Conservation (phyloP, 2,113 vertebrate species). For the Mesoclemmys tuberculata region DNA sequence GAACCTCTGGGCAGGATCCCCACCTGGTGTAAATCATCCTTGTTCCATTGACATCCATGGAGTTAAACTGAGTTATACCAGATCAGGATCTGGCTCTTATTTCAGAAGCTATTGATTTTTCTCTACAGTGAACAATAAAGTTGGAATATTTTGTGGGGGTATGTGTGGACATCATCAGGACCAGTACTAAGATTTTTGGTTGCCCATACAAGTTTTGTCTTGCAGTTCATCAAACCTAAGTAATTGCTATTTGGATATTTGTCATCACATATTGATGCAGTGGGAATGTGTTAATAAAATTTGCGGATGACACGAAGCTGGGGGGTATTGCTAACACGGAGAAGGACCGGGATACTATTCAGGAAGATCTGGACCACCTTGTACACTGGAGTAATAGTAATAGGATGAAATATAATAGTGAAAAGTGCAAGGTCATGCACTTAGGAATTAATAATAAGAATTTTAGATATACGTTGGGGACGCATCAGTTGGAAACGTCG, state of each 20-base stretch:
- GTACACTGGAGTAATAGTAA: no score
- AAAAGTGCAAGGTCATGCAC: no score
- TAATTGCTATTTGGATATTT: background rate
- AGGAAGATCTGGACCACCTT: no score
- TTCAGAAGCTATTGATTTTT: background rate
- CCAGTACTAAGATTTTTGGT: background rate
- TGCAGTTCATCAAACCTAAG: background rate
- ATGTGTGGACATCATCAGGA: background rate
- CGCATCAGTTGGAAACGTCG: no score
- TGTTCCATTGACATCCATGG: background rate
- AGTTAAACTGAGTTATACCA: background rate
- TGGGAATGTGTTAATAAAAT: no score
- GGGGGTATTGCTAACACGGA: no score
- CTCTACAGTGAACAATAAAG: background rate
- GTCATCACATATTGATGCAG: background rate
- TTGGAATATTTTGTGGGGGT: background rate
- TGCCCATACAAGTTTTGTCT: background rate
- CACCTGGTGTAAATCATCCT: background rate
- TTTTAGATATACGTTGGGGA: no score
- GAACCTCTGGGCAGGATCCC: background rate
- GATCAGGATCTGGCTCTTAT: rapidly evolving
- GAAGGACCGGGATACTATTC: no score
- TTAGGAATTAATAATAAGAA: no score
- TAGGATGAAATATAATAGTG: no score
- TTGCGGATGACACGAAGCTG: no score